phyloP scores from a whole-genome alignment of 2,797 vertebrate species.

The Anisognathus igniventris region DNA sequence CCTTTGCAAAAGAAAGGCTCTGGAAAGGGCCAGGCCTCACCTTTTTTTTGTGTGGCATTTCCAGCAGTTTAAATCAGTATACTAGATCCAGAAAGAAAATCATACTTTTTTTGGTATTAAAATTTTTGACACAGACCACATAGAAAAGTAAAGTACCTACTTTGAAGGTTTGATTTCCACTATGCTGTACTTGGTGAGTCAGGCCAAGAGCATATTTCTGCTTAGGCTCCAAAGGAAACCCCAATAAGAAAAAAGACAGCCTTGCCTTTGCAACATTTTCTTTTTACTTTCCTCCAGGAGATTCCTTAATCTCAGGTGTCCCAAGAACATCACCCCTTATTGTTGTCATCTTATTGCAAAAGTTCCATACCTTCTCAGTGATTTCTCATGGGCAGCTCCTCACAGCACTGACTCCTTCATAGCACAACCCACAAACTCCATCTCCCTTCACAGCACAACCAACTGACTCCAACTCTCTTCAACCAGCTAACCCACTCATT shows the following conservation, averaged over 20 bases:
- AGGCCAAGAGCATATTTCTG: neutral
- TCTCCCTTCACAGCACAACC: no score
- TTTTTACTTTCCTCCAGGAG: neutral
- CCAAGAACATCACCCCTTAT: neutral
- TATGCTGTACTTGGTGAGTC: neutral
- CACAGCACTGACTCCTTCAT: no score
- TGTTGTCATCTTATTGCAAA: no score
- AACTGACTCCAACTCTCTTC: no score
- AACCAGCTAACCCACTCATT: no score
- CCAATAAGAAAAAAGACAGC: neutral
- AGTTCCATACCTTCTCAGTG: no score
- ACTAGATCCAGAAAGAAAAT: neutral
- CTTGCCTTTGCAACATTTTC: neutral
- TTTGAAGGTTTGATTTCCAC: neutral
- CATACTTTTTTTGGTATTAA: accelerated
- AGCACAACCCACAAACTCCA: no score
- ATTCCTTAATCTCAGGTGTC: neutral
- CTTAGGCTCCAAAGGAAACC: neutral
- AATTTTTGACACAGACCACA: neutral
- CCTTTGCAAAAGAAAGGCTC: neutral
- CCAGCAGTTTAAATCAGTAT: neutral
- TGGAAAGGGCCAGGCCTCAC: neutral
- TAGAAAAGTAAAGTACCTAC: neutral
- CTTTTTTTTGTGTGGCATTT: neutral
- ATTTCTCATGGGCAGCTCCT: no score